Base-by-base conservation (phyloP, 2,888 invertebrate genomes). In the Spisula subtruncata region DNA sequence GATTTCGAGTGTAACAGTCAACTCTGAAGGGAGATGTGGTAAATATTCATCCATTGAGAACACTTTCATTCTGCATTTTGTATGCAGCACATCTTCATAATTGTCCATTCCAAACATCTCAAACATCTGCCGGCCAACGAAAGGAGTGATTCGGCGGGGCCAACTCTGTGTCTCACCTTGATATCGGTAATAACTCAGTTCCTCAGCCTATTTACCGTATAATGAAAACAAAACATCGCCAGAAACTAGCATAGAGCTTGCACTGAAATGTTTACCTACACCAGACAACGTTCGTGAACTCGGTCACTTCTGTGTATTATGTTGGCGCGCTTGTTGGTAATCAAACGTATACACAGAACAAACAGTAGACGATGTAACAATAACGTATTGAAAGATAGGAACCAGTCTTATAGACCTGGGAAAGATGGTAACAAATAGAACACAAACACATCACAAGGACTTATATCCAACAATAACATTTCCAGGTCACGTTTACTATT, bases 271-370 rank as follows among this genome's bases (percentile, higher is more conserved):
- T 6, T 66, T n/a, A 66, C 60, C 60, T 66, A 66, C 10, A 66
- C 25, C 60, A 25, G 60, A 66, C 25, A 66, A 6, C 18, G n/a
- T n/a, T 25, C 25, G 60, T 66, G 60, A 66, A 66, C 60, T 66
- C 60, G 60, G 60, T 66, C 60, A 66, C 25, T 66, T 66, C 10
- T 66, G 25, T 66, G 25, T 66, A 66, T 66, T 66, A 25, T 66
- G 25, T 25, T 25, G 60, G 25, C 12, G n/a, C 12, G 60, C 25
- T n/a, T 66, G 60, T 66, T 66, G 25, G n/a, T 66, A 66, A 10
- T 25, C 25, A n/a, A 25, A 66, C n/a, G 5, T 66, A 66, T 66
- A 66, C 60, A 66, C 6, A 66, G 2, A 66, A 25, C 60, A 66
- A 25, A n/a, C n/a, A 25, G 6, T 0, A 66, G 60, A 66, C 60